phyloP scores from a whole-genome alignment of 2,113 vertebrate species.

The Excalfactoria chinensis region DNA sequence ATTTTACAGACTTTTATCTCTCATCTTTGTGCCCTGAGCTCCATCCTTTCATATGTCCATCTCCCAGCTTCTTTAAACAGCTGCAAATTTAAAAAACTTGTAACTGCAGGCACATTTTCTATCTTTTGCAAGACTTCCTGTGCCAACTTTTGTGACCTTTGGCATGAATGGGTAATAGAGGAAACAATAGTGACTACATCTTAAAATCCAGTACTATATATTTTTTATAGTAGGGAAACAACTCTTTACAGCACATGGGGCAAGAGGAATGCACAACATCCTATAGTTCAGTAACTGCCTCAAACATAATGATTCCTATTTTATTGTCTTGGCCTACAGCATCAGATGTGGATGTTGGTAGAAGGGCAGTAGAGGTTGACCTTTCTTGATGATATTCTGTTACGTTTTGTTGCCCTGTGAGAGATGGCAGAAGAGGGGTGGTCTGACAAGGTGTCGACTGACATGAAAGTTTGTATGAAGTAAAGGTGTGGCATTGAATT shows the following conservation, averaged over 20 bases:
- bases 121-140: neutral
- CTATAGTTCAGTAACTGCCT: neutral
- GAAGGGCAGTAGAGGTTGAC: no score
- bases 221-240: neutral
- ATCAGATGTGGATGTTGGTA: no score
- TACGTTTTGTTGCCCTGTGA: no score
- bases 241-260: neutral
- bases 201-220: neutral
- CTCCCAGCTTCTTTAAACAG: neutral
- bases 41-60: neutral
- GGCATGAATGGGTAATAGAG: neutral
- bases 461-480: no score
- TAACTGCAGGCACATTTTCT: neutral
- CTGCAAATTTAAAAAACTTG: neutral
- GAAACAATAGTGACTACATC: neutral
- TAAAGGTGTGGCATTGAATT: no score
- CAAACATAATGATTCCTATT: no score
- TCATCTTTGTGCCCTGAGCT: neutral
- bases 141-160: neutral
- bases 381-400: no score
- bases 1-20: neutral
- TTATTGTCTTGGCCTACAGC: no score
- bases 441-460: no score
- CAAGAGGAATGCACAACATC: neutral
- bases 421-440: no score